These are phyloP conservation scores for Tetrao urogallus DNA, from an alignment of 2,113 vertebrate genomes.

Conservation along the genomic window DNA sequence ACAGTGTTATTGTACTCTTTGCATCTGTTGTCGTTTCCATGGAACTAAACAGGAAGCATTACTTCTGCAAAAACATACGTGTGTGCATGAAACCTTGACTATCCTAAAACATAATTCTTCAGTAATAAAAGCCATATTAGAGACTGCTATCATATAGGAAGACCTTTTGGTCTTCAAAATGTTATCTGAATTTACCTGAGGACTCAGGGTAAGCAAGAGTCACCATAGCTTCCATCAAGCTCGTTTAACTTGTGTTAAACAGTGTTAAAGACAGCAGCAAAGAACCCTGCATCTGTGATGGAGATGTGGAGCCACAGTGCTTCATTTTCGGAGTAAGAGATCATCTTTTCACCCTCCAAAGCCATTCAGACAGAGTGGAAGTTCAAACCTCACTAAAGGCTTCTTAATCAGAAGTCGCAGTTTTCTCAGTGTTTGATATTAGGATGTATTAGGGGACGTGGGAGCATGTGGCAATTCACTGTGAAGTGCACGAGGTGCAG, in stretches of 20 bases:
- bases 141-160: not conserved
- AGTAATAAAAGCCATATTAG: not conserved
- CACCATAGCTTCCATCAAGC: not conserved
- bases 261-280: not conserved
- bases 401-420: not conserved
- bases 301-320: not conserved
- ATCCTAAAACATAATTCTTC: not conserved
- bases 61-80: no score
- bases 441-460: no score
- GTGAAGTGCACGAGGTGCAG: not conserved
- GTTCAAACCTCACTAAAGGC: not conserved
- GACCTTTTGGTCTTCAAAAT: not conserved
- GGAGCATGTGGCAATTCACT: accelerated
- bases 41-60: no score
- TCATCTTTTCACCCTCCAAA: not conserved
- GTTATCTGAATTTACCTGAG: not conserved
- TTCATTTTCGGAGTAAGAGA: not conserved
- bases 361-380: not conserved
- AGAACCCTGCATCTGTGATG: not conserved
- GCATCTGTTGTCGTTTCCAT: no score
- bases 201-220: not conserved
- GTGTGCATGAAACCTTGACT: not conserved
- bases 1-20: no score
- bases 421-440: not conserved
- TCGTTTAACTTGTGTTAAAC: not conserved